Conservation (phyloP, 2,113 vertebrate genomes). For the Regulus satrapa region DNA sequence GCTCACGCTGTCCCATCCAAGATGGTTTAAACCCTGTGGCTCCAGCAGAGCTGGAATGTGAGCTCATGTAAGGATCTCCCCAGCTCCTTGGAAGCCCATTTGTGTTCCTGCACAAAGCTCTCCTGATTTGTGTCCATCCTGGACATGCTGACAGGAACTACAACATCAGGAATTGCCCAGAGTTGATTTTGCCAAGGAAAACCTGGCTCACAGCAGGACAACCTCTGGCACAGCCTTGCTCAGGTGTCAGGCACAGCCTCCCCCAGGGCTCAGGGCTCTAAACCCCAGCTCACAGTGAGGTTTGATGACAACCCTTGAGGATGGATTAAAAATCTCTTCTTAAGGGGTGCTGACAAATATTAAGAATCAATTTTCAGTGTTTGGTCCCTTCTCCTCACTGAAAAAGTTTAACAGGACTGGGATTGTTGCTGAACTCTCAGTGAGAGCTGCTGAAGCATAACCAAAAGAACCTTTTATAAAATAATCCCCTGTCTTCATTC, state of each 20-base stretch:
- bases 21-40: background rate
- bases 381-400: background rate
- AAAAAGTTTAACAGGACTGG: background rate
- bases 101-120: background rate
- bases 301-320: background rate
- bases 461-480: background rate
- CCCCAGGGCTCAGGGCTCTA: background rate
- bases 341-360: background rate
- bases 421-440: background rate
- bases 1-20: background rate
- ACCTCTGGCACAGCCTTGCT: background rate
- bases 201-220: background rate
- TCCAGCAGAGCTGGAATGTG: background rate
- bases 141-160: background rate
- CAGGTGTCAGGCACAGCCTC: background rate
- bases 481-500: background rate
- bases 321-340: background rate
- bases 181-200: background rate
- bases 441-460: background rate
- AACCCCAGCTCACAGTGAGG: background rate
- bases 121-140: background rate
- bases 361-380: background rate
- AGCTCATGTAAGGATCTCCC: fast-evolving
- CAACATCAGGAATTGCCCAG: background rate
- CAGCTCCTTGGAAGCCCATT: background rate